Percentiles rank a stretch among this genome's conserved stretches.
These are phyloP conservation scores for Anser cygnoides DNA, from an alignment of 2,113 vertebrate genomes.

Conservation along the genomic window DNA sequence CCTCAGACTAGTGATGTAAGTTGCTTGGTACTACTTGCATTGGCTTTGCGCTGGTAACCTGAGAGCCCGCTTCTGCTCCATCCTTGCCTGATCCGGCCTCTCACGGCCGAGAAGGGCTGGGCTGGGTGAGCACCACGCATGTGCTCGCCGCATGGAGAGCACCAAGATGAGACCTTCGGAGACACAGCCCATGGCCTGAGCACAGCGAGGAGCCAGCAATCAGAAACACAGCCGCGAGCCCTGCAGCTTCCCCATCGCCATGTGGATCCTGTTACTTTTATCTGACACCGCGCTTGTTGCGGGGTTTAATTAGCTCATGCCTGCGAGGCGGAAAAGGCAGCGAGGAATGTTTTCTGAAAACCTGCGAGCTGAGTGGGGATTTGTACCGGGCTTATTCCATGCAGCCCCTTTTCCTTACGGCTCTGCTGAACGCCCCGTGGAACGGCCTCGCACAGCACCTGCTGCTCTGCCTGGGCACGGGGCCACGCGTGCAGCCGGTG, in stretches of 20 bases:
- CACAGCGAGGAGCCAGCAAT: not conserved
- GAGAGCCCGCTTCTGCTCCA: not conserved
- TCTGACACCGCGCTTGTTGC: fast-evolving
- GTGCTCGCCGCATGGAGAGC: not conserved
- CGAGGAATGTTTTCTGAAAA: not conserved
- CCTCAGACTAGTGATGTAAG: constrained; percentile 14
- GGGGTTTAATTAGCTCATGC: not conserved
- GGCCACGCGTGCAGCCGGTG: fast-evolving
- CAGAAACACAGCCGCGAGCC: not conserved
- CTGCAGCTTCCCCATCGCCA: not conserved
- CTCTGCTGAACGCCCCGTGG: not conserved
- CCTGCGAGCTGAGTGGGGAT: fast-evolving
- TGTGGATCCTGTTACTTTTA: not conserved
- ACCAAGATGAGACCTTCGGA: not conserved
- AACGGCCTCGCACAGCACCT: not conserved
- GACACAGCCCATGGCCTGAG: not conserved
- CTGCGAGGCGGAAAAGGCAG: not conserved
- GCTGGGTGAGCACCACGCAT: not conserved
- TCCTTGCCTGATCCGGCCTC: constrained; percentile 2
- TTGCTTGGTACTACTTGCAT: not conserved
- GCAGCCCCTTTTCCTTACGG: not conserved
- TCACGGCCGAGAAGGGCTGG: not conserved
- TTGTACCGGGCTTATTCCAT: not conserved
- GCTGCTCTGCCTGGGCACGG: fast-evolving
- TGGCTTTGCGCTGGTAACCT: constrained; percentile 8